These are phyloP conservation scores for Aethes cnicana DNA, from an alignment of 2,888 invertebrate genomes.

Conservation along the genomic window DNA sequence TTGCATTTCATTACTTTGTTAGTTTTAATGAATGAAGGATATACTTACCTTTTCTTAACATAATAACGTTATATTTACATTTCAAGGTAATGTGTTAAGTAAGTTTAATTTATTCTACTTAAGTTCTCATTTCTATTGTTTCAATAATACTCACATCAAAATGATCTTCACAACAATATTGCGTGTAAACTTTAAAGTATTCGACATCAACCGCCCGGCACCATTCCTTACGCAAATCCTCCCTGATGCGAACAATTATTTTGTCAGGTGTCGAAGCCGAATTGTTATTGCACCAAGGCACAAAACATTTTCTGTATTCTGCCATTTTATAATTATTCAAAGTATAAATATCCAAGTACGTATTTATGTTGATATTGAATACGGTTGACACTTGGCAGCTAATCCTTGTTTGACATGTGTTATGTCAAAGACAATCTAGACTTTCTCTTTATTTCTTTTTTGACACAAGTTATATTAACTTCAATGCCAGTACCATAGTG, in stretches of 20 bases:
- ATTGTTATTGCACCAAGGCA: background rate
- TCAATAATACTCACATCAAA: background rate
- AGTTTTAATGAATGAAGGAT: too few species aligned
- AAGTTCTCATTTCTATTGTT: too few species aligned
- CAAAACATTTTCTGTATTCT: background rate
- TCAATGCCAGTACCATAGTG: background rate
- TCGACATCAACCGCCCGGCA: background rate
- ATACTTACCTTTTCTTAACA: too few species aligned
- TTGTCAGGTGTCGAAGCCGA: background rate
- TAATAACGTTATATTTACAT: too few species aligned
- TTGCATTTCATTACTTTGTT: too few species aligned
- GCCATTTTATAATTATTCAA: background rate
- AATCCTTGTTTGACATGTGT: too few species aligned
- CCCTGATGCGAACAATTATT: background rate
- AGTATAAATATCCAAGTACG: too few species aligned
- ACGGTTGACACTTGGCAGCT: too few species aligned
- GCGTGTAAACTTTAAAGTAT: background rate
- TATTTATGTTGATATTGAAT: too few species aligned
- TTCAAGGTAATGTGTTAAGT: too few species aligned
- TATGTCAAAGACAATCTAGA: background rate
- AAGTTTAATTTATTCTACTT: too few species aligned
- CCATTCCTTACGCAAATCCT: background rate
- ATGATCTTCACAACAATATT: background rate
- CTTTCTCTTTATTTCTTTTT: too few species aligned
- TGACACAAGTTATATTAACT: background rate